These are phyloP conservation scores for Xestia c-nigrum DNA, from an alignment of 2,888 invertebrate species.

Conservation along the genomic window DNA sequence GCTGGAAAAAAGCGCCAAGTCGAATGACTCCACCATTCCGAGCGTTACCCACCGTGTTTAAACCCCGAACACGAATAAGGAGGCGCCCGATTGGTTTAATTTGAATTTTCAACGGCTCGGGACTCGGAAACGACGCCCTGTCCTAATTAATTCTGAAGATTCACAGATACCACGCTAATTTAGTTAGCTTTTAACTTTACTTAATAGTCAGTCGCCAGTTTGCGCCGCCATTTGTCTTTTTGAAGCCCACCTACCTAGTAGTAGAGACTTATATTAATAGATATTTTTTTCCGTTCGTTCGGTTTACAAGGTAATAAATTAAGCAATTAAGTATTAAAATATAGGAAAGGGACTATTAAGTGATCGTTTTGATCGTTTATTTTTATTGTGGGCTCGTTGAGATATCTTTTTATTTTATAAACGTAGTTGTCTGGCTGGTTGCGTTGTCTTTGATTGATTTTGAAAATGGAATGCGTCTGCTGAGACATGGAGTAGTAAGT, in stretches of 20 bases:
- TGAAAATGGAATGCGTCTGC: conserved; percentile 33
- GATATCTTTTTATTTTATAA: conserved; percentile 40
- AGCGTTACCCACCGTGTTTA: conserved; percentile 88
- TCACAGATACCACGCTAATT: conserved; percentile 89
- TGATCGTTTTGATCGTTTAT: conserved; percentile 51
- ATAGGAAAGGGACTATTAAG: conserved; percentile 56
- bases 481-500: conserved; percentile 21
- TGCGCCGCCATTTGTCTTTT: conserved; percentile 86
- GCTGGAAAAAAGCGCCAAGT: conserved; percentile 89
- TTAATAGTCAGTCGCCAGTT: conserved; percentile 81
- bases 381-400: conserved; percentile 52
- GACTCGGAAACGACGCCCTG: conserved; percentile 80
- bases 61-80: conserved; percentile 89
- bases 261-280: conserved; percentile 63
- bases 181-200: conserved; percentile 87
- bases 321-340: conserved; percentile 67
- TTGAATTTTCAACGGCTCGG: conserved; percentile 89
- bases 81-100: conserved; percentile 91
- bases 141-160: conserved; percentile 89
- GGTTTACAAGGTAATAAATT: conserved; percentile 68
- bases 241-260: conserved; percentile 80
- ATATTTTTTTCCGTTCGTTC: conserved; percentile 60
- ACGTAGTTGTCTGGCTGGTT: conserved; percentile 20
- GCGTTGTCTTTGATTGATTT: conserved; percentile 48
- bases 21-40: conserved; percentile 89